A percentile compares a stretch with the other conserved stretches of the same genome.
Conservation (phyloP, 2,888 invertebrate genomes). For the Trachelus tabidus region DNA sequence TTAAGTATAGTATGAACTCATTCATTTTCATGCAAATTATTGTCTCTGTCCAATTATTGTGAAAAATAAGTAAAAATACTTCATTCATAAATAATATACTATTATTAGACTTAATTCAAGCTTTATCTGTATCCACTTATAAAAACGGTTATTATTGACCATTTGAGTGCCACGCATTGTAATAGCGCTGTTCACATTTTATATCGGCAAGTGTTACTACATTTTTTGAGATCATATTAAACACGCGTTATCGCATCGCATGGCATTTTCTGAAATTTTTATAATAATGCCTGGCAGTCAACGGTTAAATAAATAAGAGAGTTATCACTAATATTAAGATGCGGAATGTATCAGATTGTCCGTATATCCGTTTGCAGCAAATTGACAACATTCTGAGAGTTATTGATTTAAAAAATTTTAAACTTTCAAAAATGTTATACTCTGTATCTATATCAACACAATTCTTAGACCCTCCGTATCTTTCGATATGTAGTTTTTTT, state of each 20-base stretch:
- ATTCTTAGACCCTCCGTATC: neutral
- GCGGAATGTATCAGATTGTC: neutral
- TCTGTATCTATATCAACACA: too few relatives aligned
- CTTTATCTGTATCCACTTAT: neutral
- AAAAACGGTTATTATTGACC: neutral
- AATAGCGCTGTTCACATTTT: too few relatives aligned
- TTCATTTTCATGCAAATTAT: neutral
- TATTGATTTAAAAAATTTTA: neutral
- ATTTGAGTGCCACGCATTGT: too few relatives aligned
- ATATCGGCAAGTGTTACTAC: too few relatives aligned
- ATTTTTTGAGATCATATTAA: too few relatives aligned
- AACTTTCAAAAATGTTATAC: neutral
- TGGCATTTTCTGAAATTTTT: too few relatives aligned
- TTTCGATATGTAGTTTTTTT: neutral
- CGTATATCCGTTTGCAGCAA: neutral
- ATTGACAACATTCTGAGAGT: neutral
- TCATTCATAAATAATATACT: neutral
- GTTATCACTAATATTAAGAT: neutral
- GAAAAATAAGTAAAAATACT: neutral
- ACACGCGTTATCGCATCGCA: too few relatives aligned
- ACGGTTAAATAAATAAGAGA: neutral
- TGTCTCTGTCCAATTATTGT: neutral
- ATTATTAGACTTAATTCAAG: neutral
- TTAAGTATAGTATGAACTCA: neutral
- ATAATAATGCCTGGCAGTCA: too few relatives aligned